Base-by-base conservation (phyloP, 1,140 invertebrate species). In the Condylostylus longicornis region DNA sequence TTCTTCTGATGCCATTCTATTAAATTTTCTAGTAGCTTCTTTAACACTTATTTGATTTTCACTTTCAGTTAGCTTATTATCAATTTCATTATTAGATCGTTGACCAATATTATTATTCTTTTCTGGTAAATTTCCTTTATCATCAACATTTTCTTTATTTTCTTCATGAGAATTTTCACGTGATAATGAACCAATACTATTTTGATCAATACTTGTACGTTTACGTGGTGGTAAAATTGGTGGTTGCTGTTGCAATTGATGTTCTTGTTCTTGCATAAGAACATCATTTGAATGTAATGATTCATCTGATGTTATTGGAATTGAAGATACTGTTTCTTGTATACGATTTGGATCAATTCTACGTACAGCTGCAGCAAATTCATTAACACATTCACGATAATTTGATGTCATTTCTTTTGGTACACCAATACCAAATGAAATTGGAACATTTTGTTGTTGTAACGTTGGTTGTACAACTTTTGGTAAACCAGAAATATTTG, bases 11-110 rank as follows among this genome's bases (percentile, higher is more conserved):
- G 85, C 83, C 70, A 93, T 77, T 47, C 80, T 72, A 61, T 94
- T 90, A 58, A 94, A 88, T 58, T 87, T 87, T 65, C 88, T 79
- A 50, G 83, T 88, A 42, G 84, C 70, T 60, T 95, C 89, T 55
- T 84, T 87, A 4, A 95, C 87, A 44, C 84, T 88, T 42, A 90
- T 74, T 46, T 77, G 68, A 42, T 69, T 67, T 20, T 64, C 63
- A 17, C 41, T 12, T 62, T 63, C 42, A 17, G 46, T 44, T 1
- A 36, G 23, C 40, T 50, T 48, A 1, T 52, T 47, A 20, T 38
- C 32, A 17, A 40, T 37, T 9, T 46, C 47, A 36, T 47, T 51
- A 9, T 51, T 50, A 9, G 48, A 46, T 2, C 14, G 25, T 27
- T 27, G 4, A n/a, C 25, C 25, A 27, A 27, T 18, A 34, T 5